These are phyloP conservation scores for Crotalus viridis DNA, from an alignment of 2,113 vertebrate genomes.

Conservation along the genomic window DNA sequence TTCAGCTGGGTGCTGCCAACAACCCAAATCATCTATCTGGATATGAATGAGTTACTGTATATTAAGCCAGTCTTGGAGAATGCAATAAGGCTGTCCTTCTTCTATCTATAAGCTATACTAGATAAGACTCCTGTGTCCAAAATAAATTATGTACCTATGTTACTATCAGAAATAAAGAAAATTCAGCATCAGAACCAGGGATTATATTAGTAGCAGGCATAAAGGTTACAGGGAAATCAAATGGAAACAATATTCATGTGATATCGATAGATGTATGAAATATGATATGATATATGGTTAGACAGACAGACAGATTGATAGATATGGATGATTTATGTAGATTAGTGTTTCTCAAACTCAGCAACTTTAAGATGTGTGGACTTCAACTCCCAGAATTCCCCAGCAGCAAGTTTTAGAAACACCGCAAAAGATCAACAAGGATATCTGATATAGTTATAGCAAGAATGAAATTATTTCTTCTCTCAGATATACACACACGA, in stretches of 20 bases:
- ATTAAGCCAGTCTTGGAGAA: not conserved
- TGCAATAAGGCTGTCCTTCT: not conserved
- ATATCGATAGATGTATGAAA: not conserved
- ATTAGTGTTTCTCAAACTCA: not conserved
- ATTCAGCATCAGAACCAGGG: not conserved
- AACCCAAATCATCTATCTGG: not conserved
- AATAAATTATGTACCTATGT: not conserved
- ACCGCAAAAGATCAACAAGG: not conserved
- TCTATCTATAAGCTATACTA: not conserved
- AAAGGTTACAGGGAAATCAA: not conserved
- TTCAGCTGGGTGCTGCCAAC: conserved; percentile 25
- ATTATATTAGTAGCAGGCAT: too few species aligned
- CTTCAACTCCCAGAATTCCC: not conserved
- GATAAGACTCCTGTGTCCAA: accelerated
- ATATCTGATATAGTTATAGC: not conserved
- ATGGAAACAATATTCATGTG: not conserved
- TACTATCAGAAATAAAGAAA: not conserved
- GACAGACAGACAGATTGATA: not conserved
- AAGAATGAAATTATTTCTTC: not conserved
- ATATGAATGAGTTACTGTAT: not conserved
- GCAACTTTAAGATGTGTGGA: not conserved
- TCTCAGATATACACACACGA: not conserved
- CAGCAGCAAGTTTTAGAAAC: not conserved
- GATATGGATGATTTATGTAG: not conserved
- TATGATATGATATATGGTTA: not conserved